Conservation (phyloP, 2,797 vertebrate genomes). For the Ficedula albicollis region DNA sequence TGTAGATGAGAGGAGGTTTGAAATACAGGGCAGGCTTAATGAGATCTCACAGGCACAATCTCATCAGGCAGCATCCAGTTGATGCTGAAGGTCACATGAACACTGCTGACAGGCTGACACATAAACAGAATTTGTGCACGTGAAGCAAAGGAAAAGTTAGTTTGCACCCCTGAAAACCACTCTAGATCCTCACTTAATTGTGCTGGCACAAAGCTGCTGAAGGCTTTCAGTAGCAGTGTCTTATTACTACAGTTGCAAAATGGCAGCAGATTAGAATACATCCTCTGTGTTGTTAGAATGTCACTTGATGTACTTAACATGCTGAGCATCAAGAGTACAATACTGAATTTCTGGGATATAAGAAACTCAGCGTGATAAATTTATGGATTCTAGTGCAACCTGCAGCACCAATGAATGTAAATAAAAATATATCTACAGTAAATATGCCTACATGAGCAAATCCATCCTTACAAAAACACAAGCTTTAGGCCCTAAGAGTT, state of each 20-base stretch:
- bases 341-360: background rate
- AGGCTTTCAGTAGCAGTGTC: background rate
- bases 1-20: background rate
- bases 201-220: background rate
- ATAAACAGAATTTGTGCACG: accelerated
- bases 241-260: background rate
- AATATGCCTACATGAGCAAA: background rate
- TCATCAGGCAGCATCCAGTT: background rate
- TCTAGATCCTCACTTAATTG: background rate
- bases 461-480: background rate
- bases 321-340: background rate
- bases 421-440: background rate
- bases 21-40: background rate
- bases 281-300: background rate
- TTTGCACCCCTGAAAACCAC: background rate
- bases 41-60: background rate
- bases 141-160: background rate
- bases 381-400: background rate
- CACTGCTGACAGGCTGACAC: background rate
- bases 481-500: background rate
- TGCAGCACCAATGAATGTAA: background rate
- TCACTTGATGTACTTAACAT: background rate
- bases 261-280: background rate
- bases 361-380: background rate
- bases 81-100: background rate